Percentiles rank a stretch among this genome's conserved stretches.
These are phyloP conservation scores for Musca domestica DNA, from an alignment of 1,140 invertebrate genomes.

Conservation along the genomic window DNA sequence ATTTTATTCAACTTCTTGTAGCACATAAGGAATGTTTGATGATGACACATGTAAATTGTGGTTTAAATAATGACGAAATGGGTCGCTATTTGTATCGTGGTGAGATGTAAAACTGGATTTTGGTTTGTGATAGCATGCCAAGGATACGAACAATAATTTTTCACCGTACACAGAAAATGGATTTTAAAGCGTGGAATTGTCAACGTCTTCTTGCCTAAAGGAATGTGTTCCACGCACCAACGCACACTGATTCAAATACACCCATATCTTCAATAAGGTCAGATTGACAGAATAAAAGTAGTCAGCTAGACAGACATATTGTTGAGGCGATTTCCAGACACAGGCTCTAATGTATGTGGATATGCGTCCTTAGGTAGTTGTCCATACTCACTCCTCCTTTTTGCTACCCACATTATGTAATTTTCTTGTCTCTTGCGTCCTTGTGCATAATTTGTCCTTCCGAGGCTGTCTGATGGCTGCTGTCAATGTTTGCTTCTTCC, in stretches of 20 bases:
- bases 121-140: background rate
- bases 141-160: background rate
- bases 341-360: too few species aligned
- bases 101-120: too few species aligned
- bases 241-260: background rate
- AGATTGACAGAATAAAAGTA: slow-evolving; percentile 6
- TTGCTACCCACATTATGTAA: too few species aligned
- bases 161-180: background rate
- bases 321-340: background rate
- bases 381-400: too few species aligned
- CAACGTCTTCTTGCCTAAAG: slow-evolving; percentile 37
- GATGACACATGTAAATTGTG: slow-evolving; percentile 51
- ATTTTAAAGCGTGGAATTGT: slow-evolving; percentile 35
- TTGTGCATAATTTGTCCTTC: too few species aligned
- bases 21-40: background rate
- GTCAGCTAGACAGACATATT: background rate
- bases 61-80: slow-evolving; percentile 53
- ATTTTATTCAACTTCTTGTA: too few species aligned
- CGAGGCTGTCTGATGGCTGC: too few species aligned
- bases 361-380: too few species aligned
- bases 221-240: background rate
- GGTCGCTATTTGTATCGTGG: slow-evolving; percentile 33
- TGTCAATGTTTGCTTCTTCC: background rate
- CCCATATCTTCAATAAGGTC: slow-evolving; percentile 9
- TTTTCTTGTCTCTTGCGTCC: too few species aligned